Conservation (phyloP, 1,140 invertebrate species). For the Ceratina australensis region DNA sequence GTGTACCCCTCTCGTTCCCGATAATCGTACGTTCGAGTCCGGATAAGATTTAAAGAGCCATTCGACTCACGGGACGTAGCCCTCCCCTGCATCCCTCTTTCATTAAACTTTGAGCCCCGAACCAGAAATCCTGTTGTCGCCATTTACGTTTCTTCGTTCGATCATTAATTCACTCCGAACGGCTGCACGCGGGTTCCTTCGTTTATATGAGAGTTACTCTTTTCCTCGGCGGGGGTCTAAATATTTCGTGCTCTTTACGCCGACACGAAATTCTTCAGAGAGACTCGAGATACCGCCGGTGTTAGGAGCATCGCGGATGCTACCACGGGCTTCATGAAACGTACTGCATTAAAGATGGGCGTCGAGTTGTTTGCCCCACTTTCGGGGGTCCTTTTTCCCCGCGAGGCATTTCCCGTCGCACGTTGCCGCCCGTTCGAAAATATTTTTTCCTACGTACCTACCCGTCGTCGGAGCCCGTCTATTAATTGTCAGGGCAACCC, state of each 20-base stretch:
- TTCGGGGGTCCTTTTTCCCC: conserved; percentile 2
- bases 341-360: conserved; percentile 50
- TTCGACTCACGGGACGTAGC: conserved; percentile 55
- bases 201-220: conserved; percentile 43
- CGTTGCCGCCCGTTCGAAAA: conserved; percentile 12
- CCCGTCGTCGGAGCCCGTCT: neutral
- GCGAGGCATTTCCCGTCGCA: neutral
- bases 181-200: neutral
- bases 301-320: conserved; percentile 25
- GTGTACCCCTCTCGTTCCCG: conserved; percentile 57
- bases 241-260: conserved; percentile 33
- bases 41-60: conserved; percentile 66
- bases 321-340: conserved; percentile 26
- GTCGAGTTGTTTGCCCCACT: conserved; percentile 48
- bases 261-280: conserved; percentile 35
- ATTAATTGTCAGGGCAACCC: neutral
- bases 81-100: conserved; percentile 58
- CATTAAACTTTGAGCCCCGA: conserved; percentile 55
- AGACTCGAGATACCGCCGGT: conserved; percentile 33
- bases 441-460: conserved; percentile 30
- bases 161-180: neutral
- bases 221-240: conserved; percentile 21
- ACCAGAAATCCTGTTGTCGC: conserved; percentile 28
- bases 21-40: conserved; percentile 64
- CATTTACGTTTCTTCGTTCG: neutral